These are phyloP conservation scores for Cavia aperea DNA, from an alignment of 2,113 vertebrate genomes.

Conservation along the genomic window DNA sequence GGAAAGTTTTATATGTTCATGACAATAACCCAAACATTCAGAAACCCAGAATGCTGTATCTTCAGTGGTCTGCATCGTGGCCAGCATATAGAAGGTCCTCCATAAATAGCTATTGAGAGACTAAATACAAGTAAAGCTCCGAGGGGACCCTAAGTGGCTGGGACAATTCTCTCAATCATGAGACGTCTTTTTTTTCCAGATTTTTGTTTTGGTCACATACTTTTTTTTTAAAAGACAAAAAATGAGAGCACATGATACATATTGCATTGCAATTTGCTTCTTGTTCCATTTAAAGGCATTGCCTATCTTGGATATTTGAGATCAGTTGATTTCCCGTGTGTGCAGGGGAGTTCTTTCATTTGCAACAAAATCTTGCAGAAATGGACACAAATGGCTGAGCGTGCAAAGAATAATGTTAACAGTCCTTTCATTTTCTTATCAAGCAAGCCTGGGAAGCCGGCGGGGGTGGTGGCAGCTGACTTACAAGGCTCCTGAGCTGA, in stretches of 20 bases:
- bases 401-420: not conserved
- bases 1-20: not conserved
- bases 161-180: not conserved
- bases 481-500: not conserved
- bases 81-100: not conserved
- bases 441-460: not conserved
- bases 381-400: not conserved
- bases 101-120: rapidly evolving
- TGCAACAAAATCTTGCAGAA: slow-evolving; percentile 31
- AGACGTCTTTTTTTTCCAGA: not conserved
- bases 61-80: not conserved
- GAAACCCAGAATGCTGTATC: rapidly evolving
- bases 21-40: not conserved
- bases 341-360: not conserved
- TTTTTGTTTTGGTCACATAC: not conserved
- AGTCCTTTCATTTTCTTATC: slow-evolving; percentile 28
- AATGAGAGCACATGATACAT: not conserved
- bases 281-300: not conserved
- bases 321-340: rapidly evolving
- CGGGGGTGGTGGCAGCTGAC: rapidly evolving
- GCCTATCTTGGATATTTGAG: not conserved
- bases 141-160: rapidly evolving
- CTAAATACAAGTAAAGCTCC: not conserved
- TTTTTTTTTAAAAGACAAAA: not conserved
- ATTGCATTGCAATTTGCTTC: not conserved